Conservation (phyloP, 2,888 invertebrate genomes). For the Gryllus longicercus region DNA sequence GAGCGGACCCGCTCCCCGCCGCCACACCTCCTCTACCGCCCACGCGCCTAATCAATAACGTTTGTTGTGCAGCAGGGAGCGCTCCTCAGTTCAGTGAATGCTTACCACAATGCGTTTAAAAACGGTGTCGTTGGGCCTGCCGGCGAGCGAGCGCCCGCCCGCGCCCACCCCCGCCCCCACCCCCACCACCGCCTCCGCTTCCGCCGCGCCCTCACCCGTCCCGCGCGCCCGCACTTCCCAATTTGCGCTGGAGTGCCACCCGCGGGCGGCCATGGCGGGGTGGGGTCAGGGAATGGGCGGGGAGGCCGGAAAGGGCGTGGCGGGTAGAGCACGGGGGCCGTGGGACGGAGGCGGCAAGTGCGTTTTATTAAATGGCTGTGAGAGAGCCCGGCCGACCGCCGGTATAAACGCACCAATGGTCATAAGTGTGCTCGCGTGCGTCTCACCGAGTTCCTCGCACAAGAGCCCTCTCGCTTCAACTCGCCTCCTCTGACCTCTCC, state of each 20-base stretch:
- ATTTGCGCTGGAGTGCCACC: not conserved
- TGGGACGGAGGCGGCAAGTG: no score
- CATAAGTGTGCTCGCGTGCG: no score
- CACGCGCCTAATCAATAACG: not conserved
- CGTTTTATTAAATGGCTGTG: no score
- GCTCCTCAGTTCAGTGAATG: not conserved
- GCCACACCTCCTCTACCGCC: not conserved
- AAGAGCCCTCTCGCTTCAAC: no score
- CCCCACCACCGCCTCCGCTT: no score
- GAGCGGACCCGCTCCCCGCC: not conserved
- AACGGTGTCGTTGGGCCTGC: not conserved
- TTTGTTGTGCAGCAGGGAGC: not conserved
- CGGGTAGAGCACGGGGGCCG: not conserved
- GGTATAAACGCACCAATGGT: no score
- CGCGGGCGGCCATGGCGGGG: not conserved
- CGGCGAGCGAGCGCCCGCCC: not conserved
- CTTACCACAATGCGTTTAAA: not conserved
- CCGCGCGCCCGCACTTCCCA: not conserved
- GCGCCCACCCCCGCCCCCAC: not conserved
- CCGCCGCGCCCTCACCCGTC: not conserved
- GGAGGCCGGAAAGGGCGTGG: not conserved
- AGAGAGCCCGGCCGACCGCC: no score
- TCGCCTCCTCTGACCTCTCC: no score
- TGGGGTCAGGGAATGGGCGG: not conserved
- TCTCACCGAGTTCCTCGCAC: no score